phyloP scores from a whole-genome alignment of 1,140 invertebrate species.

The Protaetia brevitarsis region DNA sequence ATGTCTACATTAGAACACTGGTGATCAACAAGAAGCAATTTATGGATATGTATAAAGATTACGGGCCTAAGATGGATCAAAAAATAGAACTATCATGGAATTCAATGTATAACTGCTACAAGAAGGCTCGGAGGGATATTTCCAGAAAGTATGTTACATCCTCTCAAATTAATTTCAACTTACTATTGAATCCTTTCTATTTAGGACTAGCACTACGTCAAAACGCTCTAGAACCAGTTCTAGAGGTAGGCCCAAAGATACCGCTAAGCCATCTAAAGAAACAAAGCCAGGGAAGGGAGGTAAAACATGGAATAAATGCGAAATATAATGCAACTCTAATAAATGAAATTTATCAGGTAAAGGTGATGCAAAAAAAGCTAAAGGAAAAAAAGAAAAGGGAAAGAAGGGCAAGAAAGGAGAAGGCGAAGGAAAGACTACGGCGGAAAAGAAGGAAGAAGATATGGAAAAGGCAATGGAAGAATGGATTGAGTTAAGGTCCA shows the following conservation, averaged over 20 bases:
- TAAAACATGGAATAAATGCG: not conserved
- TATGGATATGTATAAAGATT: not conserved
- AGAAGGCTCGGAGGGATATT: slow-evolving; percentile 23
- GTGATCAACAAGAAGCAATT: not conserved
- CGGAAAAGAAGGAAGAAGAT: not conserved
- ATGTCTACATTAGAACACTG: not conserved
- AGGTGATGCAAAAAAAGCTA: not conserved
- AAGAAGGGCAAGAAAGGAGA: slow-evolving; percentile 5
- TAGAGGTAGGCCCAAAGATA: not conserved
- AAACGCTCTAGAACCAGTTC: not conserved
- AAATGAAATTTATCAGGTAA: not conserved
- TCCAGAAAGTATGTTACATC: not conserved
- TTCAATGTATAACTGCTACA: slow-evolving; percentile 39
- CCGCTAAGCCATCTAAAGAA: not conserved
- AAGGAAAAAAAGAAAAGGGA: slow-evolving; percentile 13
- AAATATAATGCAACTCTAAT: not conserved
- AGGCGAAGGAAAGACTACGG: not conserved
- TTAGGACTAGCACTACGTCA: not conserved
- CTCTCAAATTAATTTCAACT: not conserved
- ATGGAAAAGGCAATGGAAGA: not conserved
- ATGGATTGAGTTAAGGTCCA: not conserved
- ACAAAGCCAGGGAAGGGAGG: not conserved
- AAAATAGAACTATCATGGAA: slow-evolving; percentile 34
- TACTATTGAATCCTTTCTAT: not conserved
- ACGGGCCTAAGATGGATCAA: slow-evolving; percentile 27